These are phyloP conservation scores for Serinus canaria DNA, from an alignment of 2,113 vertebrate species.

Conservation along the genomic window DNA sequence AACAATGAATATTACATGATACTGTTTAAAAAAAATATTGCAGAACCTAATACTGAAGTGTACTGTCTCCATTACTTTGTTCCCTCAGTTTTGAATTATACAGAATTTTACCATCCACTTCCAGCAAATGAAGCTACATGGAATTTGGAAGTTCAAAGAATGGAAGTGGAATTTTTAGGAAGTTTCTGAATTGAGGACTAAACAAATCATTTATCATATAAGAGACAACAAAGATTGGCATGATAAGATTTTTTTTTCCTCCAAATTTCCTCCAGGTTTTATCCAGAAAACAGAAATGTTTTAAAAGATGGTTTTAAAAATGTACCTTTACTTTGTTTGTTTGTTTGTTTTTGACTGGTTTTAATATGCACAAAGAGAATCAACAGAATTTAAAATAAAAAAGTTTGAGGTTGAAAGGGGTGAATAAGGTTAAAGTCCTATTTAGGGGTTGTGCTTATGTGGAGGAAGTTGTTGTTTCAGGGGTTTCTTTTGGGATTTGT, in stretches of 20 bases:
- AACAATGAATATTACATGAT: not conserved
- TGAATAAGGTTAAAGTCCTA: not conserved
- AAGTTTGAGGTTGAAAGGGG: not conserved
- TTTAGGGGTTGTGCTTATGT: not conserved
- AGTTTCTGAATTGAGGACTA: not conserved
- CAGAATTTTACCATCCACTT: not conserved
- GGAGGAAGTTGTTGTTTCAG: not conserved
- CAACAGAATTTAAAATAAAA: not conserved
- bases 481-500: not conserved
- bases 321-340: not conserved
- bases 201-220: not conserved
- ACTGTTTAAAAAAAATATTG: not conserved
- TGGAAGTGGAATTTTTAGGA: not conserved
- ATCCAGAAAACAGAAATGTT: not conserved
- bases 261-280: not conserved
- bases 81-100: not conserved
- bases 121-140: not conserved
- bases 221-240: not conserved
- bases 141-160: not conserved
- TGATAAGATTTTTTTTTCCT: not conserved
- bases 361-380: not conserved
- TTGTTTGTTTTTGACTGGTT: not conserved
- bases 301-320: not conserved
- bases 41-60: not conserved
- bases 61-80: not conserved